phyloP scores from a whole-genome alignment of 2,113 vertebrate genomes.

The Prinia subflava region DNA sequence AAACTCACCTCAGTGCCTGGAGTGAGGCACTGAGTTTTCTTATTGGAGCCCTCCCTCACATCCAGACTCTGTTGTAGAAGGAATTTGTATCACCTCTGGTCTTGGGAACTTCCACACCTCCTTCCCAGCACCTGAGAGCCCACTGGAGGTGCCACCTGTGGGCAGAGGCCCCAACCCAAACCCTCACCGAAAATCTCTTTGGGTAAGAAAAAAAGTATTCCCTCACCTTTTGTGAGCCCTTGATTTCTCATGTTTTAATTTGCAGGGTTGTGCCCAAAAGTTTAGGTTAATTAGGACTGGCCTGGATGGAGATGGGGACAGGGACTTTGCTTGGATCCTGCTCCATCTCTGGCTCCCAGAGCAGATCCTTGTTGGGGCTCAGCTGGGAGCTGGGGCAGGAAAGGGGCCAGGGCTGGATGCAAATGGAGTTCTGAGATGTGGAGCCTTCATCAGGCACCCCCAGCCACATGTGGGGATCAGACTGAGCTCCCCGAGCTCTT shows the following conservation, averaged over 20 bases:
- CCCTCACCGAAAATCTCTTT: neutral
- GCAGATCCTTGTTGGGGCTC: neutral
- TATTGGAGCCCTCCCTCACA: neutral
- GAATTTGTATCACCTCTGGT: neutral
- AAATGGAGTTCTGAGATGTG: neutral
- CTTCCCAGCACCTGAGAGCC: neutral
- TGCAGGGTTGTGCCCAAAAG: too few relatives aligned
- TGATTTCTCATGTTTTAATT: neutral
- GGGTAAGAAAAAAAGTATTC: neutral
- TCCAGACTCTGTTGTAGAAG: neutral
- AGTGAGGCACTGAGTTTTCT: neutral
- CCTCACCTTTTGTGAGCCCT: neutral
- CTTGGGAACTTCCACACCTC: neutral
- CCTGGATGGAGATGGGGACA: too few relatives aligned
- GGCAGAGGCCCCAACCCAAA: neutral
- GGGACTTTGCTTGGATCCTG: neutral
- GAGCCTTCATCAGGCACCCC: neutral
- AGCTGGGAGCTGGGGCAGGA: too few relatives aligned
- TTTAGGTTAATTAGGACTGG: neutral
- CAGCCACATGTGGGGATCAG: rapidly evolving
- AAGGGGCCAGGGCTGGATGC: neutral
- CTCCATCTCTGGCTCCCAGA: neutral
- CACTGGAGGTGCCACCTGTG: rapidly evolving
- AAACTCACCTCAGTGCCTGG: neutral
- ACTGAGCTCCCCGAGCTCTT: too few relatives aligned